Evolutionary conservation across 2,888 invertebrate species (phyloP), one percentile per base, ranked within the genome.

Genomic region (Hedychridium roseum): DNA sequence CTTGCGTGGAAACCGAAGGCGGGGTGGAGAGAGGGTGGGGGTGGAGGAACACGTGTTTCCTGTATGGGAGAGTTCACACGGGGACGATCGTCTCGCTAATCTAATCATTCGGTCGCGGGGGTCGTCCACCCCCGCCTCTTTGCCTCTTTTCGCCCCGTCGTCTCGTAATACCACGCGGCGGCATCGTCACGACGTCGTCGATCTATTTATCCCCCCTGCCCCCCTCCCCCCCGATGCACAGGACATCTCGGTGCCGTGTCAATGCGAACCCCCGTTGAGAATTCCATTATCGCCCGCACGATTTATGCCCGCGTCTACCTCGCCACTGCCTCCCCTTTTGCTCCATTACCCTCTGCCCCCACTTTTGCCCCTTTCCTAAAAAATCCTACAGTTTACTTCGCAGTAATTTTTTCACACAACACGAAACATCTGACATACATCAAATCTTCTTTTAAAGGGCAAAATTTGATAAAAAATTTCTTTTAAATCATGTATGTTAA

Each of bases 221-320:
- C 32, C 36, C 41, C 37, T 51, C 41, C 16, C 35, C 21, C 40
- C 38, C 42, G 28, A 41, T 35, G 57, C 51, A 37, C 43, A 57
- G 59, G 70, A 70, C 74, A 69, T 60, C 66, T 70, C 59, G 66
- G 65, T 57, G 62, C 64, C 60, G 63, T 59, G 69, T 73, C 74
- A 72, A 71, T 71, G 69, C 68, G 20, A 64, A 69, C 71, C 74
- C 77, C 76, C 66, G 73, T 64, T 57, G 76, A 68, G 75, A 77
- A 71, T 76, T 75, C 76, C 78, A 77, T 77, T 76, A 77, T 73
- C 69, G 61, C 57, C 31, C 44, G 54, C 59, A 58, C 68, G 67
- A 73, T 75, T 71, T 70, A 64, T 71, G 55, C 59, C 42, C 50
- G 43, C 43, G 39, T 48, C 44, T 20, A 27, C 42, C 17, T 28